Conservation (phyloP, 2,888 invertebrate species). For the Callyntrura guangdongensis region DNA sequence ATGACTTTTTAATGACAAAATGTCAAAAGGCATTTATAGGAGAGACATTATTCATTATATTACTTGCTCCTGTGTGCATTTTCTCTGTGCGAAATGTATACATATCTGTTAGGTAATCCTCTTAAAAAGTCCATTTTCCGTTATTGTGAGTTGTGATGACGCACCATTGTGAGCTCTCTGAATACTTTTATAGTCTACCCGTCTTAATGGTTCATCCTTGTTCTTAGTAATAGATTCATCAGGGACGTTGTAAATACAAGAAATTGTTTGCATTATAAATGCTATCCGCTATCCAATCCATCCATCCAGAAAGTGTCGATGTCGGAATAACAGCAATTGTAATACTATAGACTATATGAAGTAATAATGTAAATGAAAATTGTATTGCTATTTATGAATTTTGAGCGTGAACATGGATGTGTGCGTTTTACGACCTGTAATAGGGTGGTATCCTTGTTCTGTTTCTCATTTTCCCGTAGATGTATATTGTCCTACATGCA, state of each 20-base stretch:
- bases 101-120: background rate
- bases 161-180: no score
- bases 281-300: background rate
- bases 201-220: constrained; percentile 20
- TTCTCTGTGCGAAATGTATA: background rate
- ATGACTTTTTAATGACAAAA: constrained; percentile 4
- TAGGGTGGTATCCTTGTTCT: background rate
- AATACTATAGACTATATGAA: background rate
- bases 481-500: background rate
- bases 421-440: constrained; percentile 33
- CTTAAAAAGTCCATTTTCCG: background rate
- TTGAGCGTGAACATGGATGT: constrained; percentile 16
- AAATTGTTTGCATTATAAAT: constrained; percentile 56
- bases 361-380: constrained; percentile 11
- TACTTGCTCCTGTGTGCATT: background rate
- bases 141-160: background rate
- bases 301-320: constrained; percentile 9
- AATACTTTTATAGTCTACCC: constrained; percentile 36
- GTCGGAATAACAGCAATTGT: background rate
- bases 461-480: background rate
- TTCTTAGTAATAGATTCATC: constrained; percentile 46
- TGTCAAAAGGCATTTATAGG: background rate
- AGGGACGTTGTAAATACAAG: constrained; percentile 29
- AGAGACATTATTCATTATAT: background rate
- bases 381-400: constrained; percentile 13